These are phyloP conservation scores for Sorex araneus DNA, from an alignment of 2,113 vertebrate species.

Conservation along the genomic window DNA sequence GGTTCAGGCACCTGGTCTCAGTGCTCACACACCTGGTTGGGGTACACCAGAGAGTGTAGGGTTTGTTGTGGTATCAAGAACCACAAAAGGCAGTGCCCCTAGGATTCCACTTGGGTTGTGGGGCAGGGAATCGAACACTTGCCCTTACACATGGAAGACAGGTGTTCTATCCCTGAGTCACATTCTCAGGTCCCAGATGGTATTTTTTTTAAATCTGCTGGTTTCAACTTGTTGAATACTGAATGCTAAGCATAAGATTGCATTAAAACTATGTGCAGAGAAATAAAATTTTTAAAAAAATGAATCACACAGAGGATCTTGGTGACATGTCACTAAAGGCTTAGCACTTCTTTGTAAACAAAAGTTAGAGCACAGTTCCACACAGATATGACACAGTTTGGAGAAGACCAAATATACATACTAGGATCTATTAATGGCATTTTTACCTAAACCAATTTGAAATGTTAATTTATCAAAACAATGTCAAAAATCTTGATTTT, in stretches of 20 bases:
- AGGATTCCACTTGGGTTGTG: no score
- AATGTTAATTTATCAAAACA: slow-evolving; percentile 61
- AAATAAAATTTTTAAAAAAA: neutral
- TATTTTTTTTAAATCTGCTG: neutral
- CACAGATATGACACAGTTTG: neutral
- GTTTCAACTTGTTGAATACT: neutral
- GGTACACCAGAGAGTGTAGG: no score
- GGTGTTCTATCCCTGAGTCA: no score
- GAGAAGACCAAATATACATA: neutral
- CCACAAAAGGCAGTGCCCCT: no score
- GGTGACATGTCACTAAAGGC: neutral
- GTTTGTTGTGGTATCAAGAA: no score
- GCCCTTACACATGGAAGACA: no score
- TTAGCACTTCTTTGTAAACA: neutral
- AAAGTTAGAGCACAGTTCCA: neutral
- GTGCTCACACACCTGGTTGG: no score
- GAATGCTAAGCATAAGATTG: neutral
- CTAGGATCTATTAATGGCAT: slow-evolving; percentile 1
- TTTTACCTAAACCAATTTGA: slow-evolving; percentile 33
- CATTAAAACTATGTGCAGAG: neutral
- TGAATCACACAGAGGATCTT: neutral
- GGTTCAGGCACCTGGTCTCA: no score
- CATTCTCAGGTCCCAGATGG: no score
- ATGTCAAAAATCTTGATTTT: slow-evolving; percentile 51
- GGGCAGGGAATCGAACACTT: no score